Base-by-base conservation (phyloP, 2,113 vertebrate species). In the Murina feae region DNA sequence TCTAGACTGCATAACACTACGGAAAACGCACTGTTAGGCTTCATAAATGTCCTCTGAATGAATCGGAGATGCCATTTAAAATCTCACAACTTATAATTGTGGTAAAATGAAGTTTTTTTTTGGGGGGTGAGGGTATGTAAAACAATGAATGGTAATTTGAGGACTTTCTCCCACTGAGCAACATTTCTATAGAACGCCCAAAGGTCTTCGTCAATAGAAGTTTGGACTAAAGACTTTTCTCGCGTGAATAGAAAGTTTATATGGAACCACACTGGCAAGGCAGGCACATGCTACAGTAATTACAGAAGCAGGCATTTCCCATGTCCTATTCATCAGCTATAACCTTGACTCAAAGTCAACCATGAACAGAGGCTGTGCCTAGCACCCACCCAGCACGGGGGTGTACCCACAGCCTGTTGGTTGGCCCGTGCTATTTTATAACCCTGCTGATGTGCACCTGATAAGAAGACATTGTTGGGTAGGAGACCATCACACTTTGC, bases 381-480 rank as follows among this genome's bases (percentile, higher is more conserved):
- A 35, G 13, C 23, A 44, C 35, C 71, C 32, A n/a, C 1, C 17
- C 1, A 12, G 44, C 14, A 21, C 0, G n/a, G 28, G 9, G n/a
- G 79, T 51, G 7, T 2, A 53, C 23, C 49, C 65, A 44, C 21
- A 66, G 25, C 7, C 39, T 86, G 49, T 32, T 12, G 18, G 47
- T 35, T 11, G 37, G 28, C 21, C 23, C 68, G 25, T 6, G 6
- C 35, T 44, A 35, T 30, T 49, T 58, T 60, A 7, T 14, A 37
- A 53, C 23, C 42, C 79, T 4, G 37, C 37, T 55, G n/a, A 32
- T n/a, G 37, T 49, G 86, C 97, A 99, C 99, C 98, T 99, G 99
- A 98, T 99, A 99, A 97, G 99, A 98, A 47, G 99, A 98, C 97
- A 99, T 98, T 44, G 99, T 94, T 97, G 99, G 97, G 97, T 99